These are phyloP conservation scores for Sinocyclocheilus maitianheensis DNA, from an alignment of 2,113 vertebrate genomes.

Conservation along the genomic window DNA sequence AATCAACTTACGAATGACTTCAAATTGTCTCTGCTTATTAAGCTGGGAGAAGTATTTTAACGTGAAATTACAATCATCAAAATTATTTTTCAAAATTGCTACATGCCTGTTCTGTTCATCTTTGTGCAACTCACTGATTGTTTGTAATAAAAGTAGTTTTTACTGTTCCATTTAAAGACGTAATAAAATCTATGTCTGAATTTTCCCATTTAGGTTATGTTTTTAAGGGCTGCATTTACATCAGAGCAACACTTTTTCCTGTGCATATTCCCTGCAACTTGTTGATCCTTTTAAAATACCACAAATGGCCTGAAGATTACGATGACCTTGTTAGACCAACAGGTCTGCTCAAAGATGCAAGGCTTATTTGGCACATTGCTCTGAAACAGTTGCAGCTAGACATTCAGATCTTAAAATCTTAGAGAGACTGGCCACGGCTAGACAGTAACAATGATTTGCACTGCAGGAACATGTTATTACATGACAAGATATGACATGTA, in stretches of 20 bases:
- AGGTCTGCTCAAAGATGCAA: not conserved
- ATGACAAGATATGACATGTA: not conserved
- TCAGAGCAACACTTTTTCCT: not conserved
- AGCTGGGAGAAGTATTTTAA: not conserved
- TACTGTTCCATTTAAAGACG: constrained; percentile 14
- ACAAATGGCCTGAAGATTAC: not conserved
- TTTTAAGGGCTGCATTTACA: not conserved
- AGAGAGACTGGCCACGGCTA: not conserved
- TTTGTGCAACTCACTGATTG: not conserved
- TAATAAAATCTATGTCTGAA: constrained; percentile 16
- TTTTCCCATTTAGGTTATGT: not conserved
- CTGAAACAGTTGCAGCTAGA: not conserved
- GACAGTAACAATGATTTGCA: constrained; percentile 1
- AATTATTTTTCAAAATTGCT: not conserved
- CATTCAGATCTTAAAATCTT: constrained; percentile 13
- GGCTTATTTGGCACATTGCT: constrained; percentile 13
- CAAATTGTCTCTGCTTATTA: not conserved
- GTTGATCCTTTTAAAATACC: constrained; percentile 17
- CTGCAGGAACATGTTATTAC: not conserved
- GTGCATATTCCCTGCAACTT: not conserved
- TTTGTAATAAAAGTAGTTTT: constrained; percentile 1
- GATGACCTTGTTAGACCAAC: constrained; percentile 11
- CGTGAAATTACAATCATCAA: not conserved
- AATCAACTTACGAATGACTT: not conserved
- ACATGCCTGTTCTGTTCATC: not conserved